Evolutionary conservation across 2,888 invertebrate genomes (phyloP).

Genomic region (Euproctis similis): DNA sequence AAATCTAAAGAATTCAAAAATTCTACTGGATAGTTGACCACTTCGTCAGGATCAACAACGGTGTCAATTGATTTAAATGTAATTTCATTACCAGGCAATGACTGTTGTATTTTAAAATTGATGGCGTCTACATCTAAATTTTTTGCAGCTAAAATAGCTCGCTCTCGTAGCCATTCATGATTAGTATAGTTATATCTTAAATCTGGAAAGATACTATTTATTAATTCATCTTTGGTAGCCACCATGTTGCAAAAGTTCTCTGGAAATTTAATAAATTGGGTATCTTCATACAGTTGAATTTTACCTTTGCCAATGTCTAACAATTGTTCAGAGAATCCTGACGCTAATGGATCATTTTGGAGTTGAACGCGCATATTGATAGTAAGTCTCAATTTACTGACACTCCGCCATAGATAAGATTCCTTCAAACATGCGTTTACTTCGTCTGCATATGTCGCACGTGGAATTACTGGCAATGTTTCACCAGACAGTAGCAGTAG

Average conservation of each 20-base stretch:
- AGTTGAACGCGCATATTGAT: conserved; percentile 1
- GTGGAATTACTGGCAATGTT: background rate
- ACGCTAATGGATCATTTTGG: conserved; percentile 14
- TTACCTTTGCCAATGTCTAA: conserved; percentile 16
- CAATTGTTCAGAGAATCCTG: conserved; percentile 12
- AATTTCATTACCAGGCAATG: conserved; percentile 9
- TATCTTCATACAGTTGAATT: conserved; percentile 10
- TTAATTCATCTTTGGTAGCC: background rate
- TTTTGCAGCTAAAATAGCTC: background rate
- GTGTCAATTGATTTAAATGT: background rate
- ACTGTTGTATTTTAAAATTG: conserved; percentile 4
- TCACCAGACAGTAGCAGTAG: conserved; percentile 3
- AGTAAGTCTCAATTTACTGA: too few species aligned
- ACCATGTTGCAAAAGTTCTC: background rate
- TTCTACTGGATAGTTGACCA: conserved; percentile 18
- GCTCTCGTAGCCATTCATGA: conserved; percentile 2
- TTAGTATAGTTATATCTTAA: conserved; percentile 11
- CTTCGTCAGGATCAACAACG: conserved; percentile 10
- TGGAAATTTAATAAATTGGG: background rate
- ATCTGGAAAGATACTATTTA: conserved; percentile 12
- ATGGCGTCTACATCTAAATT: too few species aligned
- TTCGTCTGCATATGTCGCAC: background rate
- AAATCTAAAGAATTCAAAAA: conserved; percentile 1
- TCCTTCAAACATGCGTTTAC: too few species aligned
- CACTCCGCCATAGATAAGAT: too few species aligned